A percentile compares a stretch with the other conserved stretches of the same genome.
Evolutionary conservation across 2,888 invertebrate species (phyloP).

Genomic region (Apocheima hispidaria): DNA sequence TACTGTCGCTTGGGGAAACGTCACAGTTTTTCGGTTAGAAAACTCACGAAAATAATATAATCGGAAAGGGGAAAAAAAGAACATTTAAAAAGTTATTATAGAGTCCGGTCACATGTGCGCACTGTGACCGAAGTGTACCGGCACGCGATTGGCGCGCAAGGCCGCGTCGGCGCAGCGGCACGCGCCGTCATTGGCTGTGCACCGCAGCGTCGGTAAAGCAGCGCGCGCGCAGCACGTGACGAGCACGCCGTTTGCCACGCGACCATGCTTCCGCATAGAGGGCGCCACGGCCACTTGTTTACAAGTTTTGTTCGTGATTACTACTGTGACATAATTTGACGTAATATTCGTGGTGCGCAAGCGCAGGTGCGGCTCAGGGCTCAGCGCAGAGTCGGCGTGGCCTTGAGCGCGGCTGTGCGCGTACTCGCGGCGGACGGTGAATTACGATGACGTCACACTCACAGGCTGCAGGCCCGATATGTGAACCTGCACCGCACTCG

Average conservation of each 20-base stretch:
- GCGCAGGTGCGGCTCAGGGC: constrained; percentile 11
- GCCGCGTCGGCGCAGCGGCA: constrained; percentile 55
- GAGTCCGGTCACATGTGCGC: constrained; percentile 78
- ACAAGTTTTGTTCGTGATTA: constrained; percentile 53
- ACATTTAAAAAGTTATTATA: constrained; percentile 38
- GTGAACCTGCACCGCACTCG: background rate
- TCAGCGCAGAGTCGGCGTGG: constrained; percentile 10
- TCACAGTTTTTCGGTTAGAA: constrained; percentile 7
- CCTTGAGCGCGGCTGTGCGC: constrained; percentile 10
- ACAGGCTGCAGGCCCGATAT: background rate
- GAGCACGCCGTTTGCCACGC: constrained; percentile 52
- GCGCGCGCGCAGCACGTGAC: constrained; percentile 67
- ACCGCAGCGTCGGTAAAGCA: constrained; percentile 58
- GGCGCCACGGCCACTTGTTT: constrained; percentile 67
- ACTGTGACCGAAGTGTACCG: constrained; percentile 61
- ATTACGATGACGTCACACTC: constrained; percentile 4
- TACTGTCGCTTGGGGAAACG: constrained; percentile 2
- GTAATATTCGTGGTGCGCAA: constrained; percentile 51
- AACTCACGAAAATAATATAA: constrained; percentile 35
- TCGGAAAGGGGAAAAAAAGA: constrained; percentile 32
- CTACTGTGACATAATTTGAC: constrained; percentile 71
- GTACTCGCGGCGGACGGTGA: background rate
- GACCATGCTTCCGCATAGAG: constrained; percentile 52
- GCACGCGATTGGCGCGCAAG: constrained; percentile 62
- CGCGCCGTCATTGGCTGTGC: constrained; percentile 57